Evolutionary conservation across 2,888 invertebrate species (phyloP).

Genomic region (Hedya salicella): DNA sequence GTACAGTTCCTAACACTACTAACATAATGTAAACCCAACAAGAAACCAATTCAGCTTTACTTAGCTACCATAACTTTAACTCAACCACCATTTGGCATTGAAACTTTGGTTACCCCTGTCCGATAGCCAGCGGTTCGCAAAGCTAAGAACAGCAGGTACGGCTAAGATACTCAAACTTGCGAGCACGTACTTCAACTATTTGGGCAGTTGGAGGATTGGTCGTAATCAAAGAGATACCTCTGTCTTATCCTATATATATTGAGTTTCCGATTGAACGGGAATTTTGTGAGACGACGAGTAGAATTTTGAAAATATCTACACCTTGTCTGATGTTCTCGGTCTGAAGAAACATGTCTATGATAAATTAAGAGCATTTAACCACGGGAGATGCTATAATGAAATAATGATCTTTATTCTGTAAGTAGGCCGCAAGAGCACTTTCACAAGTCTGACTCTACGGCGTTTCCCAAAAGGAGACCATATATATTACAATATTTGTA

Average conservation of each 20-base stretch:
- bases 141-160: conserved; percentile 22
- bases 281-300: conserved; percentile 3
- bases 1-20: too few relatives aligned
- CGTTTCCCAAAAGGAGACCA: too few relatives aligned
- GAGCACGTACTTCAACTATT: conserved; percentile 38
- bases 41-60: background rate
- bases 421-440: too few relatives aligned
- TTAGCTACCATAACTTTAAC: background rate
- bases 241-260: conserved; percentile 25
- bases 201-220: conserved; percentile 31
- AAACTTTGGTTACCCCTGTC: conserved; percentile 4
- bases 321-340: too few relatives aligned
- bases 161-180: conserved; percentile 35
- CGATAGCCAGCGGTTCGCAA: conserved; percentile 13
- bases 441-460: too few relatives aligned
- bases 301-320: background rate
- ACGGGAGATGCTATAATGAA: too few relatives aligned
- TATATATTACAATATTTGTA: too few relatives aligned
- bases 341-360: too few relatives aligned
- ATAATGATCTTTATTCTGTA: too few relatives aligned
- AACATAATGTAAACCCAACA: too few relatives aligned
- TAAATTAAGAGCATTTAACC: too few relatives aligned
- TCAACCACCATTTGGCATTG: conserved; percentile 6
- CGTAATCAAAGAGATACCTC: conserved; percentile 39
- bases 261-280: conserved; percentile 20